These are phyloP conservation scores for Pipa parva DNA, from an alignment of 2,113 vertebrate species.

Conservation along the genomic window DNA sequence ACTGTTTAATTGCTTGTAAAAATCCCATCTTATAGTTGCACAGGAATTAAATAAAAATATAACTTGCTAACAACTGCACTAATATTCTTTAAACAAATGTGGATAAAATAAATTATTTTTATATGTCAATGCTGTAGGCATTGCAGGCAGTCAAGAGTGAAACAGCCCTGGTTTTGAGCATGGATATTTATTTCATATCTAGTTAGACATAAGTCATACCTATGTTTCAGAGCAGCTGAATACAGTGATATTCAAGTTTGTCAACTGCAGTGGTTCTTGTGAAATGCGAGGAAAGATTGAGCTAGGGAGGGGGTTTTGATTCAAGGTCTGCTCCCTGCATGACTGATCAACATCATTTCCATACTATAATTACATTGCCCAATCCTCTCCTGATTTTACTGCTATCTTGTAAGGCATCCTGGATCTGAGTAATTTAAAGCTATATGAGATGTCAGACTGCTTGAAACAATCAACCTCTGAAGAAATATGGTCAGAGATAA, in stretches of 20 bases:
- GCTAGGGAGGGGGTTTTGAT: slow-evolving; percentile 50
- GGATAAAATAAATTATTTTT: slow-evolving; percentile 8
- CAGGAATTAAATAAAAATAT: too few relatives aligned
- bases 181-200: slow-evolving; percentile 30
- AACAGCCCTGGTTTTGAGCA: slow-evolving; percentile 33
- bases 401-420: slow-evolving; percentile 74
- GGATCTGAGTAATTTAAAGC: slow-evolving; percentile 82
- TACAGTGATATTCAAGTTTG: slow-evolving; percentile 12
- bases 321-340: slow-evolving; percentile 80
- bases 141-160: slow-evolving; percentile 25
- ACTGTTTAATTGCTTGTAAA: too few relatives aligned
- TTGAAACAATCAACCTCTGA: slow-evolving; percentile 79
- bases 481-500: slow-evolving; percentile 77
- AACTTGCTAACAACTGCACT: too few relatives aligned
- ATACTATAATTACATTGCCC: slow-evolving; percentile 94
- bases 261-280: slow-evolving; percentile 40
- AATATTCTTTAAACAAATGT: background rate
- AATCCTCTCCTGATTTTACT: slow-evolving; percentile 81
- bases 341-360: slow-evolving; percentile 87
- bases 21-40: too few relatives aligned
- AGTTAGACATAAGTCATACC: slow-evolving; percentile 36
- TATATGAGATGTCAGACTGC: slow-evolving; percentile 77
- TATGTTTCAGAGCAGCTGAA: slow-evolving; percentile 8
- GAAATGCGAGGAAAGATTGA: slow-evolving; percentile 35
- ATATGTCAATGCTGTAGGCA: slow-evolving; percentile 30